A percentile compares a stretch with the other conserved stretches of the same genome.
These are phyloP conservation scores for Pterocles burchelli DNA, from an alignment of 2,113 vertebrate genomes.

Conservation along the genomic window DNA sequence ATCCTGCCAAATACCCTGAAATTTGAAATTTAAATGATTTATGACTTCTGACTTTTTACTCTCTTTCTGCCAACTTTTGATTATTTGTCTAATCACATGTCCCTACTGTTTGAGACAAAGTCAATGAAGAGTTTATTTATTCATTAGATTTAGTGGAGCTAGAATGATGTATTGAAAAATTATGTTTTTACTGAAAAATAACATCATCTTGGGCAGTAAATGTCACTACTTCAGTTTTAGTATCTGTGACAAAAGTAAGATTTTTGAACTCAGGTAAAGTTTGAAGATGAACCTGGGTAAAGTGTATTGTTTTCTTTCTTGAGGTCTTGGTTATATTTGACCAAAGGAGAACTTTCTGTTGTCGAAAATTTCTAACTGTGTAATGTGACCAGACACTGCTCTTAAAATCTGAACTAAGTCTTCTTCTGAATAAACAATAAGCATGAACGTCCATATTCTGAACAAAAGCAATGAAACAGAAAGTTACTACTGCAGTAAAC, in stretches of 20 bases:
- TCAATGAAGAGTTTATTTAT: conserved; percentile 60
- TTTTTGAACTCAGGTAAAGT: background rate
- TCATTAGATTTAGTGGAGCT: conserved; percentile 28
- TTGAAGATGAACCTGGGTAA: background rate
- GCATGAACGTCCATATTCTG: background rate
- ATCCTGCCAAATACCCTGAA: conserved; percentile 32
- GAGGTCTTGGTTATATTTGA: background rate
- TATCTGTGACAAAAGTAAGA: background rate
- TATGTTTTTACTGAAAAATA: conserved; percentile 37
- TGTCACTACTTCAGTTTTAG: background rate
- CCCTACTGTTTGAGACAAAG: conserved; percentile 16
- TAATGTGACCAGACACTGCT: background rate
- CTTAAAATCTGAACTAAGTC: background rate
- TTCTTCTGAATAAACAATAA: background rate
- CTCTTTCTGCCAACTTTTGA: conserved; percentile 42
- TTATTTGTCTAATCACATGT: conserved; percentile 36
- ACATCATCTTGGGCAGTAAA: conserved; percentile 19
- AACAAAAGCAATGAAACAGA: background rate
- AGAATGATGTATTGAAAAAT: conserved; percentile 24
- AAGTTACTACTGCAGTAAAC: background rate
- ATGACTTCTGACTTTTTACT: conserved; percentile 62
- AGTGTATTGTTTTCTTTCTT: background rate
- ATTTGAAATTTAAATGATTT: conserved; percentile 57
- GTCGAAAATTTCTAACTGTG: background rate
- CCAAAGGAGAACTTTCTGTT: background rate